Conservation (phyloP, 2,113 vertebrate species). For the Deroptyus accipitrinus region DNA sequence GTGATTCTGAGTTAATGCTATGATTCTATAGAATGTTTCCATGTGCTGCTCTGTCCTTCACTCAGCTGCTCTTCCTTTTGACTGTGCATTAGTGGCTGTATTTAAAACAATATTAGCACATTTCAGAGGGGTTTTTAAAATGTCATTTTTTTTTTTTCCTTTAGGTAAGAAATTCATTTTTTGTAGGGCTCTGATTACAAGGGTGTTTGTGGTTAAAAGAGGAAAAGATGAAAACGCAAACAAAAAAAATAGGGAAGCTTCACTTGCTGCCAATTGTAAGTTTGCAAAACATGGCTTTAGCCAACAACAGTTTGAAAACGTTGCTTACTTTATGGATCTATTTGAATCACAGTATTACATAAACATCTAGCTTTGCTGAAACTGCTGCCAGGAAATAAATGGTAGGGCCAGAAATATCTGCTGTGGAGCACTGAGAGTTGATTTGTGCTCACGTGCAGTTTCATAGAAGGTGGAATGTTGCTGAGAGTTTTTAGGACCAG, state of each 20-base stretch:
- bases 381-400: slow-evolving; percentile 16
- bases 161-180: slow-evolving; percentile 96
- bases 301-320: slow-evolving; percentile 23
- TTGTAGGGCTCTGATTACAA: slow-evolving; percentile 94
- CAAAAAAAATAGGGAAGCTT: slow-evolving; percentile 91
- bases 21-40: background rate
- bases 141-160: background rate
- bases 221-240: slow-evolving; percentile 90
- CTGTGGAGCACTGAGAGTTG: background rate
- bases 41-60: background rate
- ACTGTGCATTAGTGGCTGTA: background rate
- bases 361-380: slow-evolving; percentile 26
- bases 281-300: slow-evolving; percentile 20
- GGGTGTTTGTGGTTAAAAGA: slow-evolving; percentile 97
- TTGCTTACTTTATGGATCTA: slow-evolving; percentile 39
- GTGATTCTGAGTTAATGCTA: background rate
- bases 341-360: slow-evolving; percentile 29
- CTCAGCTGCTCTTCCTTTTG: background rate
- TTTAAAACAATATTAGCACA: background rate
- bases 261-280: background rate
- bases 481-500: background rate
- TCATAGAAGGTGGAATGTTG: background rate
- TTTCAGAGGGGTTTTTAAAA: background rate
- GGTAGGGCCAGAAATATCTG: slow-evolving; percentile 3
- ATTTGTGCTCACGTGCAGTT: background rate